A percentile compares a stretch with the other conserved stretches of the same genome.
Conservation (phyloP, 1,140 invertebrate genomes). For the Pectinophora gossypiella region DNA sequence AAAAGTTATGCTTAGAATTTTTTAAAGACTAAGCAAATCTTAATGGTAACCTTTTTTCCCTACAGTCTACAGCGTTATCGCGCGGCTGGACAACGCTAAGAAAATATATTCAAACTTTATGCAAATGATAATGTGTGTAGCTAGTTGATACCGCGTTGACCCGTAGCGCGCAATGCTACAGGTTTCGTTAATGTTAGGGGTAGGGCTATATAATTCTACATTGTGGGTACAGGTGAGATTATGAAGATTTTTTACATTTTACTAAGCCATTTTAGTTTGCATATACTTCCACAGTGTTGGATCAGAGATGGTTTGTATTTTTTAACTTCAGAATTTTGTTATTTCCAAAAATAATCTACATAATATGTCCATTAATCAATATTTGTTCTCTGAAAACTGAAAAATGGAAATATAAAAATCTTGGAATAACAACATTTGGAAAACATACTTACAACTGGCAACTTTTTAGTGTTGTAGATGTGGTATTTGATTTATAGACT, state of each 20-base stretch:
- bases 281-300: slow-evolving; percentile 13
- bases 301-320: slow-evolving; percentile 14
- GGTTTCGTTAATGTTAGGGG: slow-evolving; percentile 73
- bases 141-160: slow-evolving; percentile 71
- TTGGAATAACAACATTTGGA: neutral
- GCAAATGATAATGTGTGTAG: slow-evolving; percentile 67
- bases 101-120: slow-evolving; percentile 60
- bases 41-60: slow-evolving; percentile 72
- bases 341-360: too few species aligned
- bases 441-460: neutral
- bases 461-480: slow-evolving; percentile 18
- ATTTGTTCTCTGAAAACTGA: too few species aligned
- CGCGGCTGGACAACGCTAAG: slow-evolving; percentile 63
- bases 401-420: neutral
- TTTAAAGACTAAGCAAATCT: slow-evolving; percentile 60
- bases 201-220: slow-evolving; percentile 69
- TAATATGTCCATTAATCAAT: too few species aligned
- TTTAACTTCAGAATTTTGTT: too few species aligned
- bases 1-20: slow-evolving; percentile 58
- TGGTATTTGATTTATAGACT: neutral
- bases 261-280: slow-evolving; percentile 58
- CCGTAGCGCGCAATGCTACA: slow-evolving; percentile 76
- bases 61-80: slow-evolving; percentile 74
- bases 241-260: slow-evolving; percentile 69
- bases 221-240: slow-evolving; percentile 74